These are phyloP conservation scores for Mythimna albipuncta DNA, from an alignment of 2,888 invertebrate genomes.

Conservation along the genomic window DNA sequence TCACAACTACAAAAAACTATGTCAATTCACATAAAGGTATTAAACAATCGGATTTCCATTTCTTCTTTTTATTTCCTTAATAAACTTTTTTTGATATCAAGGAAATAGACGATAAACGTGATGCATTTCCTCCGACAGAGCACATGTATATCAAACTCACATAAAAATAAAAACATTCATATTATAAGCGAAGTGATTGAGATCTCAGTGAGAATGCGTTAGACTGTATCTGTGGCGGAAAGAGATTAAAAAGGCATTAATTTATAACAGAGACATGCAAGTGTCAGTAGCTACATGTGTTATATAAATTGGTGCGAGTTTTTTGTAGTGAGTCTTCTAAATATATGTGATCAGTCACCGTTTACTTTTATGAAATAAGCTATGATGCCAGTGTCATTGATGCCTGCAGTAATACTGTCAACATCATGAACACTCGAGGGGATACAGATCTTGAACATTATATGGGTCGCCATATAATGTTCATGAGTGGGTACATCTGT, in stretches of 20 bases:
- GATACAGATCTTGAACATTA: too few relatives aligned
- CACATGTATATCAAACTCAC: conserved; percentile 23
- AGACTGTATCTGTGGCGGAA: conserved; percentile 20
- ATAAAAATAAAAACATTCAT: conserved; percentile 27
- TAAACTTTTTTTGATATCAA: conserved; percentile 6
- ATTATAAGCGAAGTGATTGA: conserved; percentile 38
- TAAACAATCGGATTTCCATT: neutral
- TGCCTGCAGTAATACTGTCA: neutral
- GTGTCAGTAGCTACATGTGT: neutral
- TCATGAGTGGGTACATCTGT: neutral
- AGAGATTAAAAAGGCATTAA: conserved; percentile 48
- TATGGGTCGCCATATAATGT: neutral
- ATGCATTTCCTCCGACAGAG: conserved; percentile 33
- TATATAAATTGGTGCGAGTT: conserved; percentile 14
- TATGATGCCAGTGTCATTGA: neutral
- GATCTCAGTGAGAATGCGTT: conserved; percentile 35
- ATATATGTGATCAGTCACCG: neutral
- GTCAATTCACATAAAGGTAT: neutral
- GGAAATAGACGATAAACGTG: conserved; percentile 24
- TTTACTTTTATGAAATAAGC: neutral
- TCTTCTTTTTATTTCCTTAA: conserved; percentile 15
- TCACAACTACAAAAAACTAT: too few relatives aligned
- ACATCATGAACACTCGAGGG: neutral
- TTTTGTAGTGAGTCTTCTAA: neutral
- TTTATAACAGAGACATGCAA: conserved; percentile 29